A percentile compares a stretch with the other conserved stretches of the same genome.
Evolutionary conservation across 2,888 invertebrate species (phyloP).

Genomic region (Eristalinus sepulchralis): DNA sequence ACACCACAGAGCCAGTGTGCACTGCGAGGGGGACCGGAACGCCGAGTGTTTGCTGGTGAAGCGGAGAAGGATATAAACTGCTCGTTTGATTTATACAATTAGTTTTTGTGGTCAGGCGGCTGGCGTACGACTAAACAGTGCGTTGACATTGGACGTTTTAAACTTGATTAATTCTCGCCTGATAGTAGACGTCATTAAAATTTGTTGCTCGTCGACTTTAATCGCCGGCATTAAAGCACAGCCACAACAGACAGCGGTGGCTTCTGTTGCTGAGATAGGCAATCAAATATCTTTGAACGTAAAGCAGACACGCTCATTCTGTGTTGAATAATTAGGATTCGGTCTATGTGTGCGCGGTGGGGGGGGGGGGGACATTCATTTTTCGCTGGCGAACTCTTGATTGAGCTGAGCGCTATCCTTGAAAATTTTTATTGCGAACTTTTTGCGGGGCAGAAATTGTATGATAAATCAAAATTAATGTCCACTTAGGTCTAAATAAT

Average conservation of each 20-base stretch:
- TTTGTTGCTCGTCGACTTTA: slow-evolving; percentile 28
- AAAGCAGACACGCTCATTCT: not conserved
- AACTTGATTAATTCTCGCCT: slow-evolving; percentile 55
- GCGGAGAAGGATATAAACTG: slow-evolving; percentile 6
- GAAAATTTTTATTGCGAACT: slow-evolving; percentile 28
- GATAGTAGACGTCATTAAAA: slow-evolving; percentile 54
- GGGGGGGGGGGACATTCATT: not conserved
- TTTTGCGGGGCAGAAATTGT: not conserved
- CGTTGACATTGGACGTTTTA: slow-evolving; percentile 48
- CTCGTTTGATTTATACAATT: slow-evolving; percentile 33
- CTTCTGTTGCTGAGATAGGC: not conserved
- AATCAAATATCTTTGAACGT: not conserved
- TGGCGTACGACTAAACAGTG: slow-evolving; percentile 20
- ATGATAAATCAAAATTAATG: slow-evolving; percentile 55
- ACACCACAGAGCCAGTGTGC: not conserved
- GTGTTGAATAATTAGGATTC: not conserved
- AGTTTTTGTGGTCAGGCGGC: slow-evolving; percentile 29
- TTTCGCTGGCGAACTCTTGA: slow-evolving; percentile 3
- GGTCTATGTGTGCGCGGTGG: not conserved
- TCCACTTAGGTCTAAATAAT: slow-evolving; percentile 38
- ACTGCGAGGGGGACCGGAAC: not conserved
- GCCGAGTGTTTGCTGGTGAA: not conserved
- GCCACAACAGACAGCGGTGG: not conserved
- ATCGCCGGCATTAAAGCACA: slow-evolving; percentile 2
- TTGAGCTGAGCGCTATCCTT: slow-evolving; percentile 30